A percentile compares a stretch with the other conserved stretches of the same genome.
Conservation (phyloP, 2,797 vertebrate genomes). For the Pangasius krempfi region DNA sequence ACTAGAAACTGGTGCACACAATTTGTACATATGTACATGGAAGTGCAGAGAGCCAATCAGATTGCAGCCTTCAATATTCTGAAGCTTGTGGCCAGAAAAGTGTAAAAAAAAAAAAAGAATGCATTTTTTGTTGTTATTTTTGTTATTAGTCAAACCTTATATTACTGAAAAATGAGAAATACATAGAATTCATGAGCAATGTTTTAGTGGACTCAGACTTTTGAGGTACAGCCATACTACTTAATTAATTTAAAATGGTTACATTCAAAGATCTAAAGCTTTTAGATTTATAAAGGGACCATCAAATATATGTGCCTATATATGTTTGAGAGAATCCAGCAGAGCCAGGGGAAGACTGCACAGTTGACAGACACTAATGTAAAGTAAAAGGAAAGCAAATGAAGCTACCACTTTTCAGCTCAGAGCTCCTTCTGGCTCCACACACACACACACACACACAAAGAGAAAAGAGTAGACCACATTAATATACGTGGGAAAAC, state of each 20-base stretch:
- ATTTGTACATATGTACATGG: background rate
- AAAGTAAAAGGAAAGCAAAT: background rate
- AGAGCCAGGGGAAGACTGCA: background rate
- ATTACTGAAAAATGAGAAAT: background rate
- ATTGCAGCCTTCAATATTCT: background rate
- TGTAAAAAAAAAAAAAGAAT: no score
- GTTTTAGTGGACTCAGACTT: background rate
- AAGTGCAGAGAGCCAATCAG: no score
- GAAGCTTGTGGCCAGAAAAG: background rate
- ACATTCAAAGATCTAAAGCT: background rate
- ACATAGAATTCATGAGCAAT: background rate
- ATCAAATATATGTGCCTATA: background rate
- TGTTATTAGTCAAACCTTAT: background rate
- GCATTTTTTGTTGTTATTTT: background rate
- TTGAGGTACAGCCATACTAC: background rate
- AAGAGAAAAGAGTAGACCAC: background rate
- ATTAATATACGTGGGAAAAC: background rate
- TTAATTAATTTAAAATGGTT: background rate
- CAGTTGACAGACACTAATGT: background rate
- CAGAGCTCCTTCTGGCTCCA: background rate
- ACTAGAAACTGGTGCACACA: no score
- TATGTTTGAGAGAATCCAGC: background rate
- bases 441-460: background rate
- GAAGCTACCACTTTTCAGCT: background rate
- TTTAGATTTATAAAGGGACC: background rate